These are phyloP conservation scores for Lagria hirta DNA, from an alignment of 2,888 invertebrate species.

Conservation along the genomic window DNA sequence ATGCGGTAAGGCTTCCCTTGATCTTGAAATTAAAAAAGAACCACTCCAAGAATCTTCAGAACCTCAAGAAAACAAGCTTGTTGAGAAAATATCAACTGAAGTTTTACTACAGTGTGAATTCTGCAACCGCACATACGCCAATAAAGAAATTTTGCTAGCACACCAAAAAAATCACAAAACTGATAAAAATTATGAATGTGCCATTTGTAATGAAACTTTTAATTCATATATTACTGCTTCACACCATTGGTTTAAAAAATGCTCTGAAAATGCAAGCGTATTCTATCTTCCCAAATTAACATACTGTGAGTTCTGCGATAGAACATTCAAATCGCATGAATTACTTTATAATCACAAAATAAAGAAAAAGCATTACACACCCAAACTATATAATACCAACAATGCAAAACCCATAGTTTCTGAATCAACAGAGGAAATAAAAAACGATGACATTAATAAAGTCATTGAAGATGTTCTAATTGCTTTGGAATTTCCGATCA, in stretches of 20 bases:
- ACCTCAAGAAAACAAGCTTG: constrained; percentile 30
- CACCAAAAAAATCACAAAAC: constrained; percentile 55
- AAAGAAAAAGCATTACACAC: constrained; percentile 55
- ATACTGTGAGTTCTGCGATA: constrained; percentile 55
- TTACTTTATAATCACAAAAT: constrained; percentile 61
- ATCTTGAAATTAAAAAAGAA: constrained; percentile 17
- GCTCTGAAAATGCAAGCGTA: constrained; percentile 53
- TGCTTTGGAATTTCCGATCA: constrained; percentile 44
- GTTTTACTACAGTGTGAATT: constrained; percentile 62
- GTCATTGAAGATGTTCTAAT: constrained; percentile 50
- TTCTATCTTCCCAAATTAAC: constrained; percentile 55
- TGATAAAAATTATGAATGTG: constrained; percentile 54
- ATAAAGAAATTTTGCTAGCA: constrained; percentile 54
- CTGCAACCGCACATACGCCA: constrained; percentile 61
- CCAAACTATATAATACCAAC: constrained; percentile 46
- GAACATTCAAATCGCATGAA: constrained; percentile 57
- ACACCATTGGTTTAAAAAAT: constrained; percentile 58
- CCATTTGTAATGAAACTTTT: constrained; percentile 53
- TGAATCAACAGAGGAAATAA: too few species aligned
- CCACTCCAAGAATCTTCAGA: constrained; percentile 1
- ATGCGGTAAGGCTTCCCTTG: constrained; percentile 34
- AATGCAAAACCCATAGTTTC: constrained; percentile 34
- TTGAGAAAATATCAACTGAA: constrained; percentile 51
- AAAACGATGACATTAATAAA: constrained; percentile 47
- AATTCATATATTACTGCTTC: constrained; percentile 59